A percentile compares a stretch with the other conserved stretches of the same genome.
These are phyloP conservation scores for Sepioteuthis lessoniana DNA, from an alignment of 2,888 invertebrate species.

Conservation along the genomic window DNA sequence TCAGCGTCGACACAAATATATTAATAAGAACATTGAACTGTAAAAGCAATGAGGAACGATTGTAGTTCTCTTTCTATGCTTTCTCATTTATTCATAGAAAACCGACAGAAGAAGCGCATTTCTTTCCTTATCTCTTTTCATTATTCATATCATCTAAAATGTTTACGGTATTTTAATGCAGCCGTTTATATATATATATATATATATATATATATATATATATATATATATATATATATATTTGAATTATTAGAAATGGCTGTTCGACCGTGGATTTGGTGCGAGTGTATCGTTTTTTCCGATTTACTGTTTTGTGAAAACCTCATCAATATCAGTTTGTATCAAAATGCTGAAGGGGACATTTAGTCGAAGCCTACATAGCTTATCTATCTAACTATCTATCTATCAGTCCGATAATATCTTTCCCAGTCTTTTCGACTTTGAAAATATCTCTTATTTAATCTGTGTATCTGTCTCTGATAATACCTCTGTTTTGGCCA, in stretches of 20 bases:
- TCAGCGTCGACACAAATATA: not conserved
- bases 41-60: not conserved
- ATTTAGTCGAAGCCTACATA: too few relatives aligned
- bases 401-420: too few relatives aligned
- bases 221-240: too few relatives aligned
- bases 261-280: too few relatives aligned
- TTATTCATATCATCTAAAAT: not conserved
- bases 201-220: too few relatives aligned
- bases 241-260: too few relatives aligned
- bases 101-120: not conserved
- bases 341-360: not conserved
- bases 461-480: too few relatives aligned
- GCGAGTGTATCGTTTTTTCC: not conserved
- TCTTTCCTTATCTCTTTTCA: not conserved
- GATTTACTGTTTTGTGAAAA: not conserved
- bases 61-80: not conserved
- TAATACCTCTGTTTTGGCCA: too few relatives aligned
- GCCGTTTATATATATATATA: not conserved
- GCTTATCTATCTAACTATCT: too few relatives aligned
- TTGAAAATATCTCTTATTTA: too few relatives aligned
- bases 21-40: not conserved
- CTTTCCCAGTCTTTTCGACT: too few relatives aligned
- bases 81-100: not conserved
- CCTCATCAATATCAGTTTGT: not conserved
- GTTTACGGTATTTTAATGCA: not conserved